Conservation (phyloP, 2,888 invertebrate species). For the Theristus sp. region DNA sequence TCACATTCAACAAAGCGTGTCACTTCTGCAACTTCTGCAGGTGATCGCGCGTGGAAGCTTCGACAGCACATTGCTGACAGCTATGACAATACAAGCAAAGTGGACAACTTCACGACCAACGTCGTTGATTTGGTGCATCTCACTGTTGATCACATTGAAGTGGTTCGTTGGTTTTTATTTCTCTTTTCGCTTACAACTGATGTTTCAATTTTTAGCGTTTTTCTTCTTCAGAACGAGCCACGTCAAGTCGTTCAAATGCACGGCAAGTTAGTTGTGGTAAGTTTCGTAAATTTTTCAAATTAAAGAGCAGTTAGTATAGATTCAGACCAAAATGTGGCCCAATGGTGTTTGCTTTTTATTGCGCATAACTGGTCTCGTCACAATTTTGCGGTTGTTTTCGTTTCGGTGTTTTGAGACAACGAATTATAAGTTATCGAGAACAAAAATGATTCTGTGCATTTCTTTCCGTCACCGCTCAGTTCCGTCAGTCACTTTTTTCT, state of each 20-base stretch:
- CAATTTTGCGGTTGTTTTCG: neutral
- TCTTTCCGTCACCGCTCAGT: no score
- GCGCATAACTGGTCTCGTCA: neutral
- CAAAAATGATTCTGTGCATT: no score
- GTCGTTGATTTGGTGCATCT: constrained; percentile 22
- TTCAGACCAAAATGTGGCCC: no score
- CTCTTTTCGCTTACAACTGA: neutral
- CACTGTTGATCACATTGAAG: constrained; percentile 22
- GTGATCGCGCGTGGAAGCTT: constrained; percentile 26
- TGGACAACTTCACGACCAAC: constrained; percentile 8
- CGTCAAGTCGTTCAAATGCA: constrained; percentile 21
- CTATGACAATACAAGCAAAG: constrained; percentile 10
- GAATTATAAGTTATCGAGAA: neutral
- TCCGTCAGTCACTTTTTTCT: no score
- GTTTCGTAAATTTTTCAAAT: constrained; percentile 2
- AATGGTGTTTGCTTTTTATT: no score
- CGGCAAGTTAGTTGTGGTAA: constrained; percentile 23
- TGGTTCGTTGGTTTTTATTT: constrained; percentile 11
- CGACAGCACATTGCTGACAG: constrained; percentile 18
- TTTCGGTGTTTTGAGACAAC: neutral
- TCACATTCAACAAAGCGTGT: no score
- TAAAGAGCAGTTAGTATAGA: no score
- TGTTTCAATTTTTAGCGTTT: constrained; percentile 1
- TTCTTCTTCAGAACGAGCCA: constrained; percentile 18
- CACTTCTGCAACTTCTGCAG: no score